A percentile compares a stretch with the other conserved stretches of the same genome.
Conservation (phyloP, 2,888 invertebrate genomes). For the Pinctada fucata region DNA sequence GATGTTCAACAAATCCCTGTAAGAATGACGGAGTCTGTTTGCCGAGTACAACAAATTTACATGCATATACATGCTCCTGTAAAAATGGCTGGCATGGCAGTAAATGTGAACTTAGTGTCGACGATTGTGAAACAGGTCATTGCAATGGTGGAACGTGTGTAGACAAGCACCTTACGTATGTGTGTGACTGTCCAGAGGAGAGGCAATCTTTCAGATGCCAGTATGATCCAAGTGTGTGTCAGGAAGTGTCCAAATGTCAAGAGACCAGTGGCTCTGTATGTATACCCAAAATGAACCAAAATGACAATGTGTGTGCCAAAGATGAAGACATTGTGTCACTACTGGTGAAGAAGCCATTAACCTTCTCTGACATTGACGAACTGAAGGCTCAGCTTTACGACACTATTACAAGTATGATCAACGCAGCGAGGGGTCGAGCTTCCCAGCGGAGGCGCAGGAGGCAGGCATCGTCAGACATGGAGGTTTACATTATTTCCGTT, state of each 20-base stretch:
- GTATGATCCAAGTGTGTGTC: conserved; percentile 38
- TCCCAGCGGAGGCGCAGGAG: conserved; percentile 23
- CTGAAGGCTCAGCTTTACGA: conserved; percentile 42
- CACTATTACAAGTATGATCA: conserved; percentile 40
- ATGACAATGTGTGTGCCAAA: conserved; percentile 29
- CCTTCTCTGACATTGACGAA: conserved; percentile 24
- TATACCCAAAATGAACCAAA: conserved; percentile 42
- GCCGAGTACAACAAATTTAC: conserved; percentile 22
- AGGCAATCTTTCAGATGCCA: conserved; percentile 51
- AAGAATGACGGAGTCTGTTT: conserved; percentile 48
- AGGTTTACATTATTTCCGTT: conserved; percentile 43
- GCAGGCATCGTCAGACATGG: conserved; percentile 16
- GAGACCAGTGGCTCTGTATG: conserved; percentile 39
- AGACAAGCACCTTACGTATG: conserved; percentile 52
- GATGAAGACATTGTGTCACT: conserved; percentile 39
- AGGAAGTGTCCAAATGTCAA: background rate
- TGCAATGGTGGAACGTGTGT: conserved; percentile 55
- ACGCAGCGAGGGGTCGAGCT: conserved; percentile 21
- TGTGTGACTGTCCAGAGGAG: conserved; percentile 46
- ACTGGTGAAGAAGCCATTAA: conserved; percentile 17
- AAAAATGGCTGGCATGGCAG: conserved; percentile 54
- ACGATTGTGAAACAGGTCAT: conserved; percentile 49
- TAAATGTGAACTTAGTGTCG: conserved; percentile 45
- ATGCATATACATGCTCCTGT: conserved; percentile 49
- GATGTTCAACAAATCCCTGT: conserved; percentile 49